Conservation (phyloP, 2,113 vertebrate genomes). For the Dicaeum eximium region DNA sequence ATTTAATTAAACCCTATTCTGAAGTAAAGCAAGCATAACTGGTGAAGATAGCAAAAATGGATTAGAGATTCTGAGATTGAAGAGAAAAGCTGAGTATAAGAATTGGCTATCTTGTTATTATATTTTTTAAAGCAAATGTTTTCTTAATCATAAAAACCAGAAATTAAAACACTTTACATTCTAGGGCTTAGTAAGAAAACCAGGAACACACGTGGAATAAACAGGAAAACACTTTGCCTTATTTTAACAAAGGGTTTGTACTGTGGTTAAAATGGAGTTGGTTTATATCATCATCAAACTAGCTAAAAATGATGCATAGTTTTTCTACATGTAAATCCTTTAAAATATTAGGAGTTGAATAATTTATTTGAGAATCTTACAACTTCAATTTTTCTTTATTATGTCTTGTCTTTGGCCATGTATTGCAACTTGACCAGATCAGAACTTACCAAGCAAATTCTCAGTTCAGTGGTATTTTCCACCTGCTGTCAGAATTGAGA, state of each 20-base stretch:
- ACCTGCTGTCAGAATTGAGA: not conserved
- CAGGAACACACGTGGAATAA: not conserved
- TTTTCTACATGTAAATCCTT: not conserved
- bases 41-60: not conserved
- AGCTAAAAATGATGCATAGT: not conserved
- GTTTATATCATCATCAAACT: not conserved
- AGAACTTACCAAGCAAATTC: not conserved
- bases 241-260: not conserved
- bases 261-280: not conserved
- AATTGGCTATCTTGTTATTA: not conserved
- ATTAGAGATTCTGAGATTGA: not conserved
- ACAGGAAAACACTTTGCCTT: not conserved
- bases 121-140: not conserved
- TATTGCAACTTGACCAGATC: not conserved
- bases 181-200: not conserved
- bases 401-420: not conserved
- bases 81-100: not conserved
- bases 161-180: not conserved
- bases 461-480: not conserved
- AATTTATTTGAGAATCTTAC: not conserved
- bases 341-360: not conserved
- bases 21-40: constrained; percentile 11
- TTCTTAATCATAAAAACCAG: not conserved
- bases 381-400: not conserved
- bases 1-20: constrained; percentile 33